These are phyloP conservation scores for Lochmaea capreae DNA, from an alignment of 2,888 invertebrate genomes.

Conservation along the genomic window DNA sequence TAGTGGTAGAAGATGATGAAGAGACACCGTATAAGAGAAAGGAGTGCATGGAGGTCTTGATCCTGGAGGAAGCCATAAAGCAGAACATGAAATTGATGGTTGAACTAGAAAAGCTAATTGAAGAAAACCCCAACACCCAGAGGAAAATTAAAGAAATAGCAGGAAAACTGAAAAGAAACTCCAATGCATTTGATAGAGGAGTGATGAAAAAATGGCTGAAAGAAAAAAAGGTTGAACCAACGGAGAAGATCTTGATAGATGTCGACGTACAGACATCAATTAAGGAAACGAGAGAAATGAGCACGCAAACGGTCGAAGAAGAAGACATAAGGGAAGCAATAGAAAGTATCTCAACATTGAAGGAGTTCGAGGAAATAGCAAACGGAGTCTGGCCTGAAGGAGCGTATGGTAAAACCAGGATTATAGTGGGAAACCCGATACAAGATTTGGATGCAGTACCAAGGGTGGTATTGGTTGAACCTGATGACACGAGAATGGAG, in stretches of 20 bases:
- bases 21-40: not conserved
- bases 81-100: not conserved
- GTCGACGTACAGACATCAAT: not conserved
- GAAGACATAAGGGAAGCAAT: not conserved
- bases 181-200: not conserved
- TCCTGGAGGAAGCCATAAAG: constrained; percentile 1
- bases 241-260: not conserved
- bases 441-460: not conserved
- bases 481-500: not conserved
- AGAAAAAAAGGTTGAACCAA: not conserved
- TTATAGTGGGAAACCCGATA: not conserved
- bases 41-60: not conserved
- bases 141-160: not conserved
- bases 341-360: not conserved
- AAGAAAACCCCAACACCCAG: constrained; percentile 3
- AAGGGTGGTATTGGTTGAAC: not conserved
- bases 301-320: not conserved
- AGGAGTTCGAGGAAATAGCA: not conserved
- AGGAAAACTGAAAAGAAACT: not conserved
- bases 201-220: not conserved
- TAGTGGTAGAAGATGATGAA: not conserved
- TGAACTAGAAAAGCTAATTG: not conserved
- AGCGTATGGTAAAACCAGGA: not conserved
- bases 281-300: not conserved
- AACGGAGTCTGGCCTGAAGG: not conserved